Base-by-base conservation (phyloP, 2,797 vertebrate species). In the Tolypeutes matacus region DNA sequence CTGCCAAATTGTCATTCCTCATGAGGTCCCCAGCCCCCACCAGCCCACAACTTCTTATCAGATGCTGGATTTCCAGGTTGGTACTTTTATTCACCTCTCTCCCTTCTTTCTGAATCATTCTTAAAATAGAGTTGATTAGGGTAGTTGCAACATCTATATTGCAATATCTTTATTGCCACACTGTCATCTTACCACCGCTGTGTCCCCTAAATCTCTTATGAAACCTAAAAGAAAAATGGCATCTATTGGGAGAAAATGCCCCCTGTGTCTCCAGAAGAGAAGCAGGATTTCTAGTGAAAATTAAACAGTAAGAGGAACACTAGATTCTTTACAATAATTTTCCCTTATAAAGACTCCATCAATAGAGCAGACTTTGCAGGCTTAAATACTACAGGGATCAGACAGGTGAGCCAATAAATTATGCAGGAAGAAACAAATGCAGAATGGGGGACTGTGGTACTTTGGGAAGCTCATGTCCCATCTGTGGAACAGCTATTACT, bases 381-480 rank as follows among this genome's bases (percentile, higher is more conserved):
- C 13, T 2, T 7, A 5, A 20, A 0, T 21, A 34, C 5, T 0
- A 9, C 21, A 15, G 62, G 49, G 60, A n/a, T 64, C 49, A 84
- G 53, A 15, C 27, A 64, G 29, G 46, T 36, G 8, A 36, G 8
- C 13, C 62, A 46, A 20, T 18, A 11, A 36, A 4, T 20, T 17
- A 67, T 20, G 25, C 64, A 69, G 34, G 12, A 20, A 51, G 17
- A 39, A 23, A 18, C 11, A 31, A 78, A 20, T 5, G 27, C 31
- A 15, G 67, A 60, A 73, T 64, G 39, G 53, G 75, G 25, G n/a
- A 34, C 29, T 21, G 31, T 27, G 34, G 17, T 42, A 18, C 20
- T 2, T 0, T 39, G 17, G 4, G 31, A 60, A 65, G 0, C n/a
- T 46, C 3, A 0, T 34, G 2, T 62, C 18, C 34, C 72, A 27